A percentile compares a stretch with the other conserved stretches of the same genome.
Conservation (phyloP, 2,113 vertebrate species). For the Chaetorhynchus papuensis region DNA sequence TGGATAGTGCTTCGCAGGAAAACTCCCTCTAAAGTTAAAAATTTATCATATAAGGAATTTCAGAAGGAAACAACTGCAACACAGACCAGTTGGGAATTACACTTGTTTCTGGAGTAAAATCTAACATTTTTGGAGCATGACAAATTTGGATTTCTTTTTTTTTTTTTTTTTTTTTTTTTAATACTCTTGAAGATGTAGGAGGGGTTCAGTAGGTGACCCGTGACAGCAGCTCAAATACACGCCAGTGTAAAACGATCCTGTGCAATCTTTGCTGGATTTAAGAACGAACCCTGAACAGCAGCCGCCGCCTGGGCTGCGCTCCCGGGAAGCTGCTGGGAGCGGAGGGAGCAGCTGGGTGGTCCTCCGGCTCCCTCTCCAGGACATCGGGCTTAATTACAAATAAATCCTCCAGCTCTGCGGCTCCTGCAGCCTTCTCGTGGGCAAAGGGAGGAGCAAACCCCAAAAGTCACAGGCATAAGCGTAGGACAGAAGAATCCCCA, state of each 20-base stretch:
- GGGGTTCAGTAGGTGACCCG: not conserved
- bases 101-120: not conserved
- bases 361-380: constrained; percentile 48
- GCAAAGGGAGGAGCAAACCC: not conserved
- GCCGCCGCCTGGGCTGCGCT: fast-evolving
- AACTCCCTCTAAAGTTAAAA: not conserved
- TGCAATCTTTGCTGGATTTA: fast-evolving
- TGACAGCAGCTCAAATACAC: fast-evolving
- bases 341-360: not conserved
- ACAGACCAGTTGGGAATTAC: not conserved
- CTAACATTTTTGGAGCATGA: fast-evolving
- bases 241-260: fast-evolving
- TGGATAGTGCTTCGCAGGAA: not conserved
- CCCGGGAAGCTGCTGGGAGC: not conserved
- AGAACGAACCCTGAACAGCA: fast-evolving
- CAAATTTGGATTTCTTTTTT: not conserved
- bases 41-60: not conserved
- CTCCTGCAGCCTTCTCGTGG: fast-evolving
- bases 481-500: not conserved
- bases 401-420: fast-evolving
- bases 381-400: not conserved
- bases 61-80: not conserved
- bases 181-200: not conserved
- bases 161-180: fast-evolving
- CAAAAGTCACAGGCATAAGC: not conserved